These are phyloP conservation scores for Tapera naevia DNA, from an alignment of 2,797 vertebrate species.

Conservation along the genomic window DNA sequence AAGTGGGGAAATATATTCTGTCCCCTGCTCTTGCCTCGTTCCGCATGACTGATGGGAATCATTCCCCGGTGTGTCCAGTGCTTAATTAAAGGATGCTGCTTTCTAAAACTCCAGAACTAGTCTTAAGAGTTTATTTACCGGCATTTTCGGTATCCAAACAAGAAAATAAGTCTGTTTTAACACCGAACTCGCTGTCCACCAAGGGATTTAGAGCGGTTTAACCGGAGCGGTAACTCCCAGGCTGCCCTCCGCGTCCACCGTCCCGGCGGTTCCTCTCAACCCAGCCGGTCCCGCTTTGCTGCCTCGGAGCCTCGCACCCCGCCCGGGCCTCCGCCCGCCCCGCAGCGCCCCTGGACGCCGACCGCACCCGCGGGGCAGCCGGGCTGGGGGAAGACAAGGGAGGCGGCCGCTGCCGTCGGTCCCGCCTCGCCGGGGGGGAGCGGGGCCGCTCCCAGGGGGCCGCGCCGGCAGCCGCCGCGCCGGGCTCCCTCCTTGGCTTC, in stretches of 20 bases:
- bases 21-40: no score
- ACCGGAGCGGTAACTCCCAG: accelerated
- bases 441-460: not conserved
- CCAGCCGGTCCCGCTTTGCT: not conserved
- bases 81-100: no score
- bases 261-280: not conserved
- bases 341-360: not conserved
- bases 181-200: not conserved
- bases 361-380: not conserved
- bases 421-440: not conserved
- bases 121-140: no score
- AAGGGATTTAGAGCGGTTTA: not conserved
- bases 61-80: no score
- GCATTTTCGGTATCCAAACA: no score
- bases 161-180: not conserved
- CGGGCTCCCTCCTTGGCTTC: not conserved
- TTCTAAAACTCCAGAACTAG: no score
- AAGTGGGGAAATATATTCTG: no score
- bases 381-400: no score
- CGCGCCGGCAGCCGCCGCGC: not conserved
- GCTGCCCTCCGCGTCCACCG: no score
- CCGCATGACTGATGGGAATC: no score
- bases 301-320: not conserved
- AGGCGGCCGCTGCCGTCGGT: not conserved
- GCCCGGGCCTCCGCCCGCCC: not conserved